These are phyloP conservation scores for Pocillopora grandis DNA, from an alignment of 92 coral and sea anemone genomes.

Conservation along the genomic window DNA sequence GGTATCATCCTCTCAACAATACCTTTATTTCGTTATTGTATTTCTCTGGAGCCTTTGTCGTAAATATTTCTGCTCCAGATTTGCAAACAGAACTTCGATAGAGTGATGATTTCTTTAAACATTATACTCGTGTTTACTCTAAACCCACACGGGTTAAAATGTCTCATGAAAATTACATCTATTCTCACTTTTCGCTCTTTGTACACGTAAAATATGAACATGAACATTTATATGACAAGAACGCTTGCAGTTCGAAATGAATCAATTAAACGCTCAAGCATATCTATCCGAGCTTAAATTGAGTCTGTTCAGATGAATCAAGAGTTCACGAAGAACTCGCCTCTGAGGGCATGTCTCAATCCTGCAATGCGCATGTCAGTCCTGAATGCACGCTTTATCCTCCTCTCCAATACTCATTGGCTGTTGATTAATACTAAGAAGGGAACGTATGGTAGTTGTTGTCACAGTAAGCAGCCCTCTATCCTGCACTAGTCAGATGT, in stretches of 20 bases:
- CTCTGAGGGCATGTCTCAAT: slow-evolving; percentile 76
- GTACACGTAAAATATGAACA: too few relatives aligned
- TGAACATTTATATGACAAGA: too few relatives aligned
- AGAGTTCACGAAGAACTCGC: slow-evolving; percentile 71
- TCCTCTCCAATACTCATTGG: slow-evolving; percentile 25
- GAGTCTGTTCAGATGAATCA: slow-evolving; percentile 51
- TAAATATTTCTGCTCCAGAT: neutral
- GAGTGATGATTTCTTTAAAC: too few relatives aligned
- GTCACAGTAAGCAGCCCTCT: slow-evolving; percentile 46
- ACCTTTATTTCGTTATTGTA: too few relatives aligned
- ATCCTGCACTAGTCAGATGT: slow-evolving; percentile 87
- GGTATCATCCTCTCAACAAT: too few relatives aligned
- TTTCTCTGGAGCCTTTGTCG: too few relatives aligned
- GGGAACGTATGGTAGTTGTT: slow-evolving; percentile 56
- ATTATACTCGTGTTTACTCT: too few relatives aligned
- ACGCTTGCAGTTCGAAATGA: too few relatives aligned
- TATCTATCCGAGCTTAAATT: slow-evolving; percentile 55
- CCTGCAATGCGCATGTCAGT: slow-evolving; percentile 67
- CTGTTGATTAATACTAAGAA: slow-evolving; percentile 67
- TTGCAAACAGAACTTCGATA: too few relatives aligned
- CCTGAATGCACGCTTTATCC: slow-evolving; percentile 22
- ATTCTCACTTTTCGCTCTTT: too few relatives aligned
- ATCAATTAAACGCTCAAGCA: neutral
- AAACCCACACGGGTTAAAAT: too few relatives aligned
- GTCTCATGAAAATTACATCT: too few relatives aligned